Conservation (phyloP, 1,140 invertebrate genomes). For the Conus ventricosus region DNA sequence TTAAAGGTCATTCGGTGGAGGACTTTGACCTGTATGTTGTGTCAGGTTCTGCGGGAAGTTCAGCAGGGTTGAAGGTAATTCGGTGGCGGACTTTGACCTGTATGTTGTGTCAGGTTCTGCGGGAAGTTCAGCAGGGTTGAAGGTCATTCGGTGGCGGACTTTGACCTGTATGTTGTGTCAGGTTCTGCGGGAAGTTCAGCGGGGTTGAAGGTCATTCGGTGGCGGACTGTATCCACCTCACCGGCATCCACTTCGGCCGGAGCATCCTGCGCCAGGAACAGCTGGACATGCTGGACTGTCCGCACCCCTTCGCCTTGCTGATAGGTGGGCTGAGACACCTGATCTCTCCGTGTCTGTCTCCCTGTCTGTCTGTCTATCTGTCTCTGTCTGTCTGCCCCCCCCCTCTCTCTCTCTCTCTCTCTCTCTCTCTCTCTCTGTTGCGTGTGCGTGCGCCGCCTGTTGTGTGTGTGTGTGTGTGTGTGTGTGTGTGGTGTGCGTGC, state of each 20-base stretch:
- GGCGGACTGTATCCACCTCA: not conserved
- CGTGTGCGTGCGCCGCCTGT: too few relatives aligned
- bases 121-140: not conserved
- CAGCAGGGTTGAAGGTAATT: not conserved
- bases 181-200: not conserved
- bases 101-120: not conserved
- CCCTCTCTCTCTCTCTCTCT: too few relatives aligned
- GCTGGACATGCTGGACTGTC: not conserved
- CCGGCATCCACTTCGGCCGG: not conserved
- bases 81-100: not conserved
- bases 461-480: too few relatives aligned
- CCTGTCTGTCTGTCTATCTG: too few relatives aligned
- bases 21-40: too few relatives aligned
- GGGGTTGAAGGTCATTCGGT: not conserved
- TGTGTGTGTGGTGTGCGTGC: too few relatives aligned
- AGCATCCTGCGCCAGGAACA: slow-evolving; percentile 16
- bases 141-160: not conserved
- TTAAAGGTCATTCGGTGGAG: not conserved
- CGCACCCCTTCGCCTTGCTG: not conserved
- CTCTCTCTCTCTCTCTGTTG: too few relatives aligned
- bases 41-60: not conserved
- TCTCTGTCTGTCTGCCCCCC: too few relatives aligned
- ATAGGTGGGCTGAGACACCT: not conserved
- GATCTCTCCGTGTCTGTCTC: too few relatives aligned
- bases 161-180: not conserved